Base-by-base conservation (phyloP, 2,888 invertebrate genomes). In the Uloborus plumipes region DNA sequence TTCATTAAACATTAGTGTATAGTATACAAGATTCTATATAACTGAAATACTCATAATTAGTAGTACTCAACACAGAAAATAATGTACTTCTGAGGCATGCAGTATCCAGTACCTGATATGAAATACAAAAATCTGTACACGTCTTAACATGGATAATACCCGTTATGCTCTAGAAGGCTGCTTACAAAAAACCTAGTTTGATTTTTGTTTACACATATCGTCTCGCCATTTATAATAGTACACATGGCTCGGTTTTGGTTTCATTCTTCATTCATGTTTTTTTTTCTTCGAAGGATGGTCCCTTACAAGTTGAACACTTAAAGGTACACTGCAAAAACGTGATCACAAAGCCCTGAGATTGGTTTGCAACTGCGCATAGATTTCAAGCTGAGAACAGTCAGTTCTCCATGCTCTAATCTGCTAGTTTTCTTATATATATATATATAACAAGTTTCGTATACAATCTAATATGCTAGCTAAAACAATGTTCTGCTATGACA, bases 261-360 rank as follows among this genome's bases (percentile, higher is more conserved):
- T 59, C 53, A 65, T 31, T 59, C 62, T 51, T 77, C 67, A 58
- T 58, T 80, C 74, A 71, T 72, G 72, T 79, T 73, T 26, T 69
- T 69, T 49, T 20, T 62, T 78, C 66, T 64, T 81, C 64, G 74
- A 83, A 83, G 83, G 83, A 83, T 83, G 83, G 83, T 83, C 83
- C 83, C 83, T 83, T 83, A 83, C 83, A 76, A 83, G 77, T 83
- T 83, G 83, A 83, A 83, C 83, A 83, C 83, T 83, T 83, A 74
- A 83, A 83, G 83, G 83, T 83, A 83, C 83, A 83, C 83, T 77
- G 83, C 83, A 67, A 73, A 74, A 74, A 81, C 80, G 51, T 81
- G 80, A 83, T 83, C 83, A 83, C 83, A 83, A 83, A 83, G 83
- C 83, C 83, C 83, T 83, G 83, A 83, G 83, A 83, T 83, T 73